Conservation (phyloP, 2,113 vertebrate genomes). For the Sialia sialis region DNA sequence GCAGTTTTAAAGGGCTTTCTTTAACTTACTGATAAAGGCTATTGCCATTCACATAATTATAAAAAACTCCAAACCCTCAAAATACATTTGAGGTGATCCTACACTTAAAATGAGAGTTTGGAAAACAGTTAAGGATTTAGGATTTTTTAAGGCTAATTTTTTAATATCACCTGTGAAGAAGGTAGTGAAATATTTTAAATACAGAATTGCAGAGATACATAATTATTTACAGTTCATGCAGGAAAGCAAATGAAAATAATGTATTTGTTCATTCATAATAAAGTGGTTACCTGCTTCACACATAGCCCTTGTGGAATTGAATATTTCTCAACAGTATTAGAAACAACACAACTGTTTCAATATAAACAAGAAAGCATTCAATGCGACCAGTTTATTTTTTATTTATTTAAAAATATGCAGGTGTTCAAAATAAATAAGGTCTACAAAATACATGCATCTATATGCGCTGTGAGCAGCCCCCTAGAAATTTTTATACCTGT, state of each 20-base stretch:
- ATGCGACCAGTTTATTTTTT: neutral
- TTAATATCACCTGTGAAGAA: neutral
- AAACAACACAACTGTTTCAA: neutral
- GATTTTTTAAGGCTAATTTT: neutral
- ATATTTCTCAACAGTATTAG: neutral
- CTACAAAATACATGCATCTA: neutral
- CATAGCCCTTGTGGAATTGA: neutral
- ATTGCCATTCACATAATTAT: neutral
- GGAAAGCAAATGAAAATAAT: neutral
- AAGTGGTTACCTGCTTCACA: neutral
- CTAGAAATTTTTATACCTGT: neutral
- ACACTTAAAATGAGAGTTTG: neutral
- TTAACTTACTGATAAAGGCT: neutral
- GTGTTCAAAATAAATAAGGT: neutral
- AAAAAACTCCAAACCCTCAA: neutral
- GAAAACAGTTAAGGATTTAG: neutral
- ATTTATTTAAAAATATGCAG: neutral
- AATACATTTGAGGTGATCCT: neutral
- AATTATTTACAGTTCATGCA: neutral
- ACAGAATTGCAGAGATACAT: neutral
- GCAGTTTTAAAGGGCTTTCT: neutral
- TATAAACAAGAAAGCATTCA: neutral
- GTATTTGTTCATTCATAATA: neutral
- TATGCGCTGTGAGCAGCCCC: neutral
- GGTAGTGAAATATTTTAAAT: neutral